phyloP scores from a whole-genome alignment of 2,888 invertebrate genomes.

The Anagyrus pseudococci region DNA sequence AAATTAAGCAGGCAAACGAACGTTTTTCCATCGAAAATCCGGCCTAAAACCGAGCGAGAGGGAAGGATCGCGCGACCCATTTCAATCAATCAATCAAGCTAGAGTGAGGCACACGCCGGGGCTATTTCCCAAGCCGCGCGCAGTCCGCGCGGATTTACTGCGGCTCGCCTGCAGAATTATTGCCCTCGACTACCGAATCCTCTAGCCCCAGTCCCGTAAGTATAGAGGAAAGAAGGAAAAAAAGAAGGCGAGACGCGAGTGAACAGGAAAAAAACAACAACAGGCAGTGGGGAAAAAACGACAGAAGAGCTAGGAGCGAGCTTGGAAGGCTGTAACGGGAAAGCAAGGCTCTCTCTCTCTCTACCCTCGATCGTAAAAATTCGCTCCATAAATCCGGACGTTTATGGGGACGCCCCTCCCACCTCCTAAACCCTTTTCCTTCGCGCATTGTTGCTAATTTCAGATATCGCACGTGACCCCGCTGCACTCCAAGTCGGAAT shows the following conservation, averaged over 20 bases:
- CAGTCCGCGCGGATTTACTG: constrained; percentile 22
- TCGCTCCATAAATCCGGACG: constrained; percentile 27
- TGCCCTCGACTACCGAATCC: constrained; percentile 21
- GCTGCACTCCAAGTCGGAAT: too few relatives aligned
- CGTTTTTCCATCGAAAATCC: too few relatives aligned
- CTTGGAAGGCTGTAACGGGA: too few relatives aligned
- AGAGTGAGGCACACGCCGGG: background rate
- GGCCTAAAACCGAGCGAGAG: background rate
- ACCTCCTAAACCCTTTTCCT: too few relatives aligned
- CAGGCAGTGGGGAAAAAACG: too few relatives aligned
- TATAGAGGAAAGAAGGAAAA: constrained; percentile 10
- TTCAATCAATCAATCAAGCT: constrained; percentile 31
- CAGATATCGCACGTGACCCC: too few relatives aligned
- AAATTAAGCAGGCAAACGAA: background rate
- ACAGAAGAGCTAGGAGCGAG: too few relatives aligned
- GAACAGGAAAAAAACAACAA: too few relatives aligned
- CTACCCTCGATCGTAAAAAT: constrained; percentile 31
- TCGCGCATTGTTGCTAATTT: too few relatives aligned
- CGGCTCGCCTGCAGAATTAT: constrained; percentile 20
- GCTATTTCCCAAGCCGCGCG: constrained; percentile 17
- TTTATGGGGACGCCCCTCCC: too few relatives aligned
- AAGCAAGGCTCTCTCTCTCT: constrained; percentile 2
- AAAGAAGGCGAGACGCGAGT: background rate
- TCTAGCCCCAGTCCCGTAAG: constrained; percentile 24
- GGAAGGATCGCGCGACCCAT: background rate